Evolutionary conservation across 2,797 vertebrate species (phyloP), one percentile per base, ranked within the genome.

Genomic region (Ataeniobius toweri): DNA sequence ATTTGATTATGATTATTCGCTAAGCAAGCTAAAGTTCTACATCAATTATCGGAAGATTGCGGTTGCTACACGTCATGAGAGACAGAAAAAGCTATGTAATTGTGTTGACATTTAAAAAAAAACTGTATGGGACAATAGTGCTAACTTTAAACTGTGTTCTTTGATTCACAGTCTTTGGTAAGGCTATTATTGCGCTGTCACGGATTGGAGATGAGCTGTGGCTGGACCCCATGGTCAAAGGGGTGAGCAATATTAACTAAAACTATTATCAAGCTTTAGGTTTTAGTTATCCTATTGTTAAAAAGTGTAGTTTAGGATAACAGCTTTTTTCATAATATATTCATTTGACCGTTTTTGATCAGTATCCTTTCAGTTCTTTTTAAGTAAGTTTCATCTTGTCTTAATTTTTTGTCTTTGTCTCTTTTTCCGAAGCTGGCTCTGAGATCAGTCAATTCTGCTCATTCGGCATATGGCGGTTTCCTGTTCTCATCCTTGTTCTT

Each of bases 401-500:
- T 41, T 14, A 31, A 44, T 31, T 18, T 39, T 12, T 28, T 9
- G 55, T 28, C 31, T 20, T 24, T 39, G 28, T 65, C 2, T 69
- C 22, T 56, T 5, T 7, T 55, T 36, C 8, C 46, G 41, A 85
- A 99, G 98, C 94, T 99, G 94, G 96, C 97, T 3, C 80, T 99
- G 71, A 96, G 97, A 82, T 94, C 97, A 22, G 96, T 98, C 86
- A 99, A 97, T 86, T 94, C 96, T 20, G 93, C 96, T 72, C 96
- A 96, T 50, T 99, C 98, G 53, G 97, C 97, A 0, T 99, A 98
- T 14, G 96, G 94, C 2, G 97, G 91, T 63, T 92, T 99, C 87
- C 91, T 97, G 86, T 99, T 99, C 94, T 96, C 97, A 0, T 91
- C 97, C 6, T 76, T 96, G 76, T 99, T 99, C 94, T 99, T 99